These are phyloP conservation scores for Apodemia zela DNA, from an alignment of 2,888 invertebrate genomes.

Conservation along the genomic window DNA sequence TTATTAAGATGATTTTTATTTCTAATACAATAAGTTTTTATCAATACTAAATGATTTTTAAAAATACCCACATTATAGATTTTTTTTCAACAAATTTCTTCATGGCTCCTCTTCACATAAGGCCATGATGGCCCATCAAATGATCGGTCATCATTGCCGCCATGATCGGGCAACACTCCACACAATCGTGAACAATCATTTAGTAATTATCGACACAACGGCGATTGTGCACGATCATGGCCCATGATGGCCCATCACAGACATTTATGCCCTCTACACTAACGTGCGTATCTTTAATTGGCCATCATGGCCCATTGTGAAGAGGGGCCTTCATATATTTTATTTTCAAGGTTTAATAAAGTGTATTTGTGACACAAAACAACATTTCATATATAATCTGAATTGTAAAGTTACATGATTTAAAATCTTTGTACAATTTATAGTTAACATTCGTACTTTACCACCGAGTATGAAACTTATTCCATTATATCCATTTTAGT, in stretches of 20 bases:
- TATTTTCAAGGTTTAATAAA: neutral
- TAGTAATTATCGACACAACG: no score
- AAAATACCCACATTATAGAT: neutral
- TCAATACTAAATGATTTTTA: neutral
- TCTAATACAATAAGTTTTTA: no score
- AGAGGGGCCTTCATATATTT: neutral
- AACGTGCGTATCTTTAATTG: no score
- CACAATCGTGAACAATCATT: no score
- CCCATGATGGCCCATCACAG: no score
- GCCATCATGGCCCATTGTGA: no score
- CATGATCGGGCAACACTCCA: no score
- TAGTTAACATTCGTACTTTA: neutral
- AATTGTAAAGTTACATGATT: neutral
- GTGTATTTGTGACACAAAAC: neutral
- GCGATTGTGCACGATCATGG: no score
- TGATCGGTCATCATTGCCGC: no score
- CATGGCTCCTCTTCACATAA: no score
- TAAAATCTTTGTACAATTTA: conserved; percentile 10
- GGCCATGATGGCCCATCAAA: no score
- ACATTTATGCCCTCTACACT: no score
- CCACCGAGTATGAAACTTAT: conserved; percentile 1
- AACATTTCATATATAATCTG: conserved; percentile 3
- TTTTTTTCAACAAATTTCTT: neutral
- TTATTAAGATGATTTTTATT: neutral
- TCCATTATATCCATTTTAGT: neutral